These are phyloP conservation scores for Eueides isabella DNA, from an alignment of 1,140 invertebrate genomes.

Conservation along the genomic window DNA sequence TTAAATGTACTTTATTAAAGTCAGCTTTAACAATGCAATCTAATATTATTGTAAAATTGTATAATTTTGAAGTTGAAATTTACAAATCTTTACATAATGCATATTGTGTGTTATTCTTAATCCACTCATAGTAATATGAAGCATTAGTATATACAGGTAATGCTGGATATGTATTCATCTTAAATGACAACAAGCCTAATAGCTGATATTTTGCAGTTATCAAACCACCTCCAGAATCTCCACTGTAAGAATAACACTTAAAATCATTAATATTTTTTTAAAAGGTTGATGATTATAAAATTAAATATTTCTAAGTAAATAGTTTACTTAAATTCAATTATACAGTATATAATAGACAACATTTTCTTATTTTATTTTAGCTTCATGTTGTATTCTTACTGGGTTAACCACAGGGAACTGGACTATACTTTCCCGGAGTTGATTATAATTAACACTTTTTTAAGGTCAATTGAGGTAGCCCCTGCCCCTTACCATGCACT, in stretches of 20 bases:
- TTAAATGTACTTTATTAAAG: not conserved
- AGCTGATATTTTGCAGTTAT: conserved; percentile 45
- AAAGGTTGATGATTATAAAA: too few species aligned
- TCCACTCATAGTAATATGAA: conserved; percentile 55
- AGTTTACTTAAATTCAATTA: too few species aligned
- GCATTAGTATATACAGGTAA: conserved; percentile 60
- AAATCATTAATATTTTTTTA: too few species aligned
- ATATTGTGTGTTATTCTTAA: conserved; percentile 20
- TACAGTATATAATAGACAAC: too few species aligned
- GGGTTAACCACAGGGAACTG: too few species aligned
- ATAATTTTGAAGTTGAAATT: not conserved
- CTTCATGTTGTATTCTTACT: too few species aligned
- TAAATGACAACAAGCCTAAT: conserved; percentile 60
- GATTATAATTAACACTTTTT: too few species aligned
- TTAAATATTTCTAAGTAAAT: too few species aligned
- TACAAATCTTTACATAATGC: not conserved
- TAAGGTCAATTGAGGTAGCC: too few species aligned
- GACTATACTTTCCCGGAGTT: too few species aligned
- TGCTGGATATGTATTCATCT: conserved; percentile 32
- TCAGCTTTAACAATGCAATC: not conserved
- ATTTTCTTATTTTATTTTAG: too few species aligned
- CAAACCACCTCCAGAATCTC: conserved; percentile 63
- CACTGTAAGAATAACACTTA: conserved; percentile 58
- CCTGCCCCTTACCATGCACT: too few species aligned
- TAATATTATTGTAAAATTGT: not conserved